Evolutionary conservation across 1,140 invertebrate species (phyloP), one percentile per base, ranked within the genome.

Genomic region (Cotesia chilonis): DNA sequence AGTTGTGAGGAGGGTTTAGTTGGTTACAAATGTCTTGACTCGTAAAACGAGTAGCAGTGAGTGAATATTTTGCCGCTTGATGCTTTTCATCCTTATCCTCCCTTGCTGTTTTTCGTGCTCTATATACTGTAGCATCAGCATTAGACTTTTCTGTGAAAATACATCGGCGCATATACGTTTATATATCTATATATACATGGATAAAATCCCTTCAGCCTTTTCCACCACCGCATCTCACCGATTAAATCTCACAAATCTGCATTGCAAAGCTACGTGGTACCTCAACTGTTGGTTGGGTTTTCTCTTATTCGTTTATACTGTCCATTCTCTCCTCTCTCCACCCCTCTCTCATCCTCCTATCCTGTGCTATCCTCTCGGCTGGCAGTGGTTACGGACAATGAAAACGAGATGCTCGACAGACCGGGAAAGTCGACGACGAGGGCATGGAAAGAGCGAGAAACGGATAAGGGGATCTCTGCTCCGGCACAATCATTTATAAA

Each of bases 211-310:
- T 47, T 47, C 41, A 47, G 41, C 41, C 41, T 47, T 47, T 47
- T 47, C 41, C 41, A 47, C 41, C 41, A 47, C 41, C 41, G 41
- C 41, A 47, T 28, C 41, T 51, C 17, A 20, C 14, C 70, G 70
- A 71, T 71, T 71, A 71, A 71, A 71, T 71, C 70, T 66, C 55
- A 28, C 47, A 71, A 73, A 76, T 79, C 70, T 77, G 76, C 77
- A 79, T 75, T 79, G 76, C 78, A 79, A 79, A 77, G 76, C 52
- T 61, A 36, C 28, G 28, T 36, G 28, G 20, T 41, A 38, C 63
- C 65, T 14, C 65, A 10, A 47, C 41, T 47, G 41, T 47, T 47
- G 41, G 41, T 47, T 47, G 41, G 41, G 41, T 47, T 47, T 47
- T 47, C 41, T 47, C 41, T 47, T 47, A 47, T 47, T 47, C 41